A percentile compares a stretch with the other conserved stretches of the same genome.
phyloP scores from a whole-genome alignment of 2,888 invertebrate genomes.

The Strigamia maritima region DNA sequence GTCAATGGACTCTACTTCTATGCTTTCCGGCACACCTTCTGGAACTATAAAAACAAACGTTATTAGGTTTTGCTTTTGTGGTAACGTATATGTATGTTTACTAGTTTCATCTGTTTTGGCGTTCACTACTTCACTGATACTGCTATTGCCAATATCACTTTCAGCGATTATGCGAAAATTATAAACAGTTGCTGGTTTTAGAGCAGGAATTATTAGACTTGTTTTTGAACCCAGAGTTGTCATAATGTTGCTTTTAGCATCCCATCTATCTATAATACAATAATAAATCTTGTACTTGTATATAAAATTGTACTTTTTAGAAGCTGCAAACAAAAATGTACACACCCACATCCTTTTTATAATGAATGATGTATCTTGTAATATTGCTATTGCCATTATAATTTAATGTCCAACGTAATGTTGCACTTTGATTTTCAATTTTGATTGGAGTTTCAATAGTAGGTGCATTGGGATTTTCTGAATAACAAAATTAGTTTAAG shows the following conservation, averaged over 20 bases:
- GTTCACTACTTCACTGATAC: neutral
- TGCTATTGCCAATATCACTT: slow-evolving; percentile 5
- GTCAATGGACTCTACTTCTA: neutral
- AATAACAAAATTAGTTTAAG: neutral
- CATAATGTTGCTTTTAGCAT: neutral
- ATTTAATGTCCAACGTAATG: neutral
- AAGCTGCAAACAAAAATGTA: neutral
- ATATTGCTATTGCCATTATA: slow-evolving; percentile 14
- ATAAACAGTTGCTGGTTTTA: neutral
- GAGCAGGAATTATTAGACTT: neutral
- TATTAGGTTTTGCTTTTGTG: too few relatives aligned
- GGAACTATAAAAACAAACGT: neutral
- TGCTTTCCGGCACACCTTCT: neutral
- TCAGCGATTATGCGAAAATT: neutral
- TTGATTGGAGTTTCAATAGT: neutral
- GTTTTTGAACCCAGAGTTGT: neutral
- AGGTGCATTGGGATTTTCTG: slow-evolving; percentile 14
- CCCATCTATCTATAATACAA: neutral
- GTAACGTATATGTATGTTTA: neutral
- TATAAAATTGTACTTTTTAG: neutral
- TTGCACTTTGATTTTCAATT: neutral
- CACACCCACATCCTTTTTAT: neutral
- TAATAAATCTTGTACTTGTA: neutral
- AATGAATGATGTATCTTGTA: neutral
- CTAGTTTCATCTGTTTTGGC: slow-evolving; percentile 22